Evolutionary conservation across 2,113 vertebrate species (phyloP).

Genomic region (Silurus glanis): DNA sequence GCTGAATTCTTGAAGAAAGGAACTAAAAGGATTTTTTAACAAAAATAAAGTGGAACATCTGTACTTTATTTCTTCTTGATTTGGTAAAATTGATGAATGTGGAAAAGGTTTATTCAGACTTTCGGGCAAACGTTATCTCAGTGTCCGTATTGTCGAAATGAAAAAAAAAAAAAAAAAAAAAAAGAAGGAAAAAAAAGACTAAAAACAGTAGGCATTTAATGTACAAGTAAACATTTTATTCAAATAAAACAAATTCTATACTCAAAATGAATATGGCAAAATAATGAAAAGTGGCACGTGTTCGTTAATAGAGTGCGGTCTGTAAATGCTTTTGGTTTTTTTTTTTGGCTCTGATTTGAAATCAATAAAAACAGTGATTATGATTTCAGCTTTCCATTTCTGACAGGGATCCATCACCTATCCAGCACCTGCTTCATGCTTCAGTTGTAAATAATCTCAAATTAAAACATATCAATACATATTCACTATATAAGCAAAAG

Average conservation of each 20-base stretch:
- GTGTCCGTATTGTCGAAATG: neutral
- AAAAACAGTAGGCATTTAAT: neutral
- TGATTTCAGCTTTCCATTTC: neutral
- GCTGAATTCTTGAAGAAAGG: too few species aligned
- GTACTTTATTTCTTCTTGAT: too few species aligned
- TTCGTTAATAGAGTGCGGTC: constrained; percentile 7
- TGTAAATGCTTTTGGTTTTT: constrained; percentile 9
- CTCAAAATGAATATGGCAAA: constrained; percentile 5
- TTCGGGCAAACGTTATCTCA: neutral
- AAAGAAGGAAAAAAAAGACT: neutral
- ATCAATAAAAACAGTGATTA: neutral
- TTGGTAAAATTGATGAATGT: too few species aligned
- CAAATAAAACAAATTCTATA: constrained; percentile 21
- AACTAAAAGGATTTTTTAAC: too few species aligned
- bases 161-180: neutral
- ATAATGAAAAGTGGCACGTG: constrained; percentile 11
- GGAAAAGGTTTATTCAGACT: neutral
- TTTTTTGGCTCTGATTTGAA: neutral
- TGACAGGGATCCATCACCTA: neutral
- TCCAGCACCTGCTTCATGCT: constrained; percentile 2
- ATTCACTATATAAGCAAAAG: too few species aligned
- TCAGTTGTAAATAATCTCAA: neutral
- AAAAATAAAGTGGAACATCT: too few species aligned
- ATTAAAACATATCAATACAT: neutral
- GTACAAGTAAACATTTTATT: constrained; percentile 18